Evolutionary conservation across 2,113 vertebrate species (phyloP).

Genomic region (Bambusicola thoracicus): DNA sequence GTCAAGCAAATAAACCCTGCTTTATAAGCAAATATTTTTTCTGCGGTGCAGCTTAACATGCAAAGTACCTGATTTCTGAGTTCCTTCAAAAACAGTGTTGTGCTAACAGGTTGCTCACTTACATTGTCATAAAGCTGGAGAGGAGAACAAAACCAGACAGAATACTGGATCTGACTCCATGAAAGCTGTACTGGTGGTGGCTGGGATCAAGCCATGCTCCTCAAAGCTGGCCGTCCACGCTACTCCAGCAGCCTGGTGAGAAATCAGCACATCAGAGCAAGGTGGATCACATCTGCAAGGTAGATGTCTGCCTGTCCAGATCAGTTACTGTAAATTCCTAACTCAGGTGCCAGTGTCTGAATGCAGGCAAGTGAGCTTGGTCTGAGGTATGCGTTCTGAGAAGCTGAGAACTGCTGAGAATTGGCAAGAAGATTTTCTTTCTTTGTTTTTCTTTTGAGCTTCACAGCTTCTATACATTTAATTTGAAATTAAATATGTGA

Average conservation of each 20-base stretch:
- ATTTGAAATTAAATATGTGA: background rate
- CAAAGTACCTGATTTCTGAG: background rate
- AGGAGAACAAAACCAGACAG: background rate
- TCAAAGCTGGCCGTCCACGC: background rate
- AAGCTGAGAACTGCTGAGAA: background rate
- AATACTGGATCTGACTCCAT: background rate
- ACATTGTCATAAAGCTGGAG: background rate
- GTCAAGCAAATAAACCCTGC: background rate
- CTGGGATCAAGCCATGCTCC: background rate
- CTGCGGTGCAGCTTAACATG: background rate
- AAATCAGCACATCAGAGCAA: background rate
- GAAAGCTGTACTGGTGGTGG: background rate
- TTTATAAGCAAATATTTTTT: constrained; percentile 44
- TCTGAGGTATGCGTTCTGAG: background rate
- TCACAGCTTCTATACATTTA: background rate
- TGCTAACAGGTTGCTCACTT: background rate
- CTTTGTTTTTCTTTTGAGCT: background rate
- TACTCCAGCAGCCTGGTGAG: background rate
- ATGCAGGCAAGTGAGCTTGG: background rate
- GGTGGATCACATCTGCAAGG: background rate
- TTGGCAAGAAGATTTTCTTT: background rate
- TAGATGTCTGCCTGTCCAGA: background rate
- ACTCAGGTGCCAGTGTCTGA: background rate
- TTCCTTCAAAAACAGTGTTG: background rate
- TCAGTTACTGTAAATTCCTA: background rate